Evolutionary conservation across 2,113 vertebrate species (phyloP).

Genomic region (Coracopsis vasa): DNA sequence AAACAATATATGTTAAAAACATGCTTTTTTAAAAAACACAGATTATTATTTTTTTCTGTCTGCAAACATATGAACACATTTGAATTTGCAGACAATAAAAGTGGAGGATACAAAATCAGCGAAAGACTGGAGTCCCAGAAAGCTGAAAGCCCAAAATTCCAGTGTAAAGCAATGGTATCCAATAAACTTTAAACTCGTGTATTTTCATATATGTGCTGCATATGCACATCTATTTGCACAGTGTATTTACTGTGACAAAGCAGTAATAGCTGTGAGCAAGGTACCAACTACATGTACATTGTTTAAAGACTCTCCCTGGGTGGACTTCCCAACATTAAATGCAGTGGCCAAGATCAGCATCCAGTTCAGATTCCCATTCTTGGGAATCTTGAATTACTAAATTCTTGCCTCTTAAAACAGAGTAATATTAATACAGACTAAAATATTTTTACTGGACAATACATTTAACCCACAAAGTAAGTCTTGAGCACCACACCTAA

Average conservation of each 20-base stretch:
- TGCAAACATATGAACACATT: neutral
- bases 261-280: neutral
- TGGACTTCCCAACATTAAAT: neutral
- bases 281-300: neutral
- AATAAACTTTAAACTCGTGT: neutral
- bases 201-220: neutral
- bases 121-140: neutral
- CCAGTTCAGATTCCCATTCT: neutral
- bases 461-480: neutral
- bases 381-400: neutral
- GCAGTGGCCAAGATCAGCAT: neutral
- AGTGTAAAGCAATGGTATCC: neutral
- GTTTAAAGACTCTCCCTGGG: neutral
- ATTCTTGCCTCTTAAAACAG: neutral
- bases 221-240: accelerated
- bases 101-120: neutral
- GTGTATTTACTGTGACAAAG: neutral
- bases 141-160: neutral
- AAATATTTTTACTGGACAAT: constrained; percentile 23
- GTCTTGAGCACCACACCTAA: neutral
- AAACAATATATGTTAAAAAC: neutral
- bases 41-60: neutral
- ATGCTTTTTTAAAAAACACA: neutral
- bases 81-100: neutral
- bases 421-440: neutral